Conservation (phyloP, 2,113 vertebrate genomes). For the Hipposideros armiger region DNA sequence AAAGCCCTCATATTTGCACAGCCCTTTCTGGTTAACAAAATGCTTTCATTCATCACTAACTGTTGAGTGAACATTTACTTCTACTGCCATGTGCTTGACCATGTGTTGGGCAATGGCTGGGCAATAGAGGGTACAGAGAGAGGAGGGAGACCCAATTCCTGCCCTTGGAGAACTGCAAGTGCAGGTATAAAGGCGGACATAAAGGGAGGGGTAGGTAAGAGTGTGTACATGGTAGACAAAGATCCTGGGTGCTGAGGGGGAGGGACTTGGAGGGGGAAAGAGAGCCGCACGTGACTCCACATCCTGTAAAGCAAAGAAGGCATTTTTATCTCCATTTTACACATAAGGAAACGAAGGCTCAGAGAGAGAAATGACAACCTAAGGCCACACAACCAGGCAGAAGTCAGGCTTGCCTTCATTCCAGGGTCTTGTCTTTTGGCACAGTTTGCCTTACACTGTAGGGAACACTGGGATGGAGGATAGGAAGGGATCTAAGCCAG, state of each 20-base stretch:
- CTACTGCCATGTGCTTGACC: neutral
- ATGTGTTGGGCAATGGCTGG: neutral
- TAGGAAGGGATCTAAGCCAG: neutral
- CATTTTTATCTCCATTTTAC: neutral
- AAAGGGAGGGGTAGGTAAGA: neutral
- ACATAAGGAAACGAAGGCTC: neutral
- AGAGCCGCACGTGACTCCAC: neutral
- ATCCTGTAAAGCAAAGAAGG: neutral
- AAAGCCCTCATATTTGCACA: neutral
- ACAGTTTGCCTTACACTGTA: neutral
- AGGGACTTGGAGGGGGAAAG: no score
- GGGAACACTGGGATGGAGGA: neutral
- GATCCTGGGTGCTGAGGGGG: neutral
- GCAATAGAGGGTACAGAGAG: neutral
- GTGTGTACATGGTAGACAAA: neutral
- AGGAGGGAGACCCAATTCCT: neutral
- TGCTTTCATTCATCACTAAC: neutral
- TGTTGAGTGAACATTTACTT: neutral
- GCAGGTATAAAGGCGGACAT: neutral
- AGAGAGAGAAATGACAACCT: neutral
- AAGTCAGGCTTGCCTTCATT: neutral
- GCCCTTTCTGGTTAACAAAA: neutral
- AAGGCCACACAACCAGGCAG: neutral
- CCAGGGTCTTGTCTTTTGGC: neutral
- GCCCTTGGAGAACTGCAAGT: neutral